Base-by-base conservation (phyloP, 92 coral and sea anemone genomes). In the Galaxea fascicularis region DNA sequence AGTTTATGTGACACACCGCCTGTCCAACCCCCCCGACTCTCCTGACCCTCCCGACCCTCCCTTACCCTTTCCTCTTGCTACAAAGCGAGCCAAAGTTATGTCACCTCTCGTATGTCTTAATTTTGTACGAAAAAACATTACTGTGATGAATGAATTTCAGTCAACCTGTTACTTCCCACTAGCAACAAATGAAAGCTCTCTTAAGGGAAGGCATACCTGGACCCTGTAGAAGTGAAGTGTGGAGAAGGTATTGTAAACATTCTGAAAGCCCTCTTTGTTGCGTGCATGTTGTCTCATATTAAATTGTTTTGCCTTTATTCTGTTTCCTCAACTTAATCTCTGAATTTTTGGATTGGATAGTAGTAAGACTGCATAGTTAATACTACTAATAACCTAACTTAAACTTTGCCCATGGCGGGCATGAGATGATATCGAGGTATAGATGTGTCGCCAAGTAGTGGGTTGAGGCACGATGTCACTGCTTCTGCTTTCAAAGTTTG, bases 141-240 rank as follows among this genome's bases (percentile, higher is more conserved):
- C 6, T 35, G 41, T 35, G 41, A 2, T 6, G 41, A 35, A 6
- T 35, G 41, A 35, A 2, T 35, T 2, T 35, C 41, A 35, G 3
- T 35, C 41, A 2, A 2, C 6, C 41, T 35, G 41, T 35, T 63
- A 54, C 46, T 72, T 82, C 10, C 41, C 65, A 8, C 21, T 56
- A 94, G 98, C 80, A 69, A 91, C 91, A 92, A 63, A 89, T 94
- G 79, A 92, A 79, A 45, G 60, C 78, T 46, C 91, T 94, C 21
- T 89, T 90, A 25, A 79, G 95, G 29, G 95, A 94, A 39, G 98
- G 98, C 13, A 92, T 94, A 10, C 98, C 98, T 12, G 73, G 74
- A 24, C 82, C 76, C 0, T 89, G 90, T 39, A 79, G 94, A 69
- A 60, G 90, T 22, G 91, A 90, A 85, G 93, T 86, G 12, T 90